Base-by-base conservation (phyloP, 37 sponge, comb jelly and placozoan species). In the Petrosia ficiformis region DNA sequence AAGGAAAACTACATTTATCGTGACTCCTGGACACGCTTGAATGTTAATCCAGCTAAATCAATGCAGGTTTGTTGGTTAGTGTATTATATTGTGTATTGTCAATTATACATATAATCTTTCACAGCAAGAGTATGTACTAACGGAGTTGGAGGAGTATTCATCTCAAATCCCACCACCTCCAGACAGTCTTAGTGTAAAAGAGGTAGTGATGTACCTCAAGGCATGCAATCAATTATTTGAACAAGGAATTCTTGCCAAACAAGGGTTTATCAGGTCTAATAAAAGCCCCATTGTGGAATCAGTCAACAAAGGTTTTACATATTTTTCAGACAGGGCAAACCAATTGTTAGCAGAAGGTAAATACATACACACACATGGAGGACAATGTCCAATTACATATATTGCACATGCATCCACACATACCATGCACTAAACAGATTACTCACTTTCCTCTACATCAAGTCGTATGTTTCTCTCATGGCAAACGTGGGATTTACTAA, bases 401-500 rank as follows among this genome's bases (percentile, higher is more conserved):
- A n/a, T n/a, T n/a, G n/a, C n/a, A n/a, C n/a, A n/a, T n/a, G n/a
- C n/a, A n/a, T n/a, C n/a, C n/a, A n/a, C n/a, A n/a, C n/a, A n/a
- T n/a, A n/a, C n/a, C n/a, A n/a, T n/a, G n/a, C n/a, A n/a, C n/a
- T n/a, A n/a, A n/a, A n/a, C n/a, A 48, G 54, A 16, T 48, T 48
- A 48, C 16, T 48, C 54, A 10, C 10, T 48, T 19, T 19, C 54
- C 16, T 10, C 10, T 8, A 64, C 33, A 25, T 25, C 66, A 31
- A 8, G 21, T 25, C 33, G 39, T 10, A 16, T 6, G 3, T 72
- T 72, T 48, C 14, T 72, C 33, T 37, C 73, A 6, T 72, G 73
- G 73, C 73, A 72, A 28, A 72, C 73, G 26, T 72, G 73, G 73
- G 73, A 72, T 34, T 48, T 72, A 19, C 4, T 72, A 32, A 72